A percentile compares a stretch with the other conserved stretches of the same genome.
These are phyloP conservation scores for Pygoscelis antarcticus DNA, from an alignment of 2,113 vertebrate genomes.

Conservation along the genomic window DNA sequence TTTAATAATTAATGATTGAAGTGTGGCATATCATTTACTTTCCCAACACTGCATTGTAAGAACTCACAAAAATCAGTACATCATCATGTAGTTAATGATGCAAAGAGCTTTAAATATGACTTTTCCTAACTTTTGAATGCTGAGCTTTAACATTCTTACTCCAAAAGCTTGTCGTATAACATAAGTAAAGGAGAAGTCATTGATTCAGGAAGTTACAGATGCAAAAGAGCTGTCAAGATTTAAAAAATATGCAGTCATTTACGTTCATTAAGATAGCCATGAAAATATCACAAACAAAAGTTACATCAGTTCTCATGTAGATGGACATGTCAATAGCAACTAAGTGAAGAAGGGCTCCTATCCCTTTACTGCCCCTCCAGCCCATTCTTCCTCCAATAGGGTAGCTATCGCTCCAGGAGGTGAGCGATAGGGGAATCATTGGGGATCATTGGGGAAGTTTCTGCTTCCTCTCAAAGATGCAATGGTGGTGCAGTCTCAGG, in stretches of 20 bases:
- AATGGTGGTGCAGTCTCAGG: background rate
- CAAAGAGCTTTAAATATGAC: background rate
- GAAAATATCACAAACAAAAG: background rate
- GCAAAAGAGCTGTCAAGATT: background rate
- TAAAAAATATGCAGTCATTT: background rate
- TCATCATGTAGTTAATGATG: background rate
- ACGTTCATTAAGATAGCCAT: background rate
- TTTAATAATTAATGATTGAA: background rate
- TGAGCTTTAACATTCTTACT: background rate
- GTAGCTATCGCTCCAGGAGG: background rate
- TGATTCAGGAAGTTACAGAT: background rate
- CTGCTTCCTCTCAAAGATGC: background rate
- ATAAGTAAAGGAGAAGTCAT: background rate
- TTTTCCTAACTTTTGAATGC: background rate
- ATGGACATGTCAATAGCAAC: background rate
- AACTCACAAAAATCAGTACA: background rate
- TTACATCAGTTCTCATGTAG: background rate
- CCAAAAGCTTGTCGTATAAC: background rate
- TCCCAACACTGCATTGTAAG: background rate
- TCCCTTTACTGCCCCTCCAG: background rate
- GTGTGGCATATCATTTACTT: background rate
- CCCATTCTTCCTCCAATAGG: background rate
- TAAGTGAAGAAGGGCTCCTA: background rate
- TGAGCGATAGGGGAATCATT: too few species aligned
- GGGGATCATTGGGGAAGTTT: background rate